phyloP scores from a whole-genome alignment of 2,113 vertebrate species.

The Hippocampus comes region DNA sequence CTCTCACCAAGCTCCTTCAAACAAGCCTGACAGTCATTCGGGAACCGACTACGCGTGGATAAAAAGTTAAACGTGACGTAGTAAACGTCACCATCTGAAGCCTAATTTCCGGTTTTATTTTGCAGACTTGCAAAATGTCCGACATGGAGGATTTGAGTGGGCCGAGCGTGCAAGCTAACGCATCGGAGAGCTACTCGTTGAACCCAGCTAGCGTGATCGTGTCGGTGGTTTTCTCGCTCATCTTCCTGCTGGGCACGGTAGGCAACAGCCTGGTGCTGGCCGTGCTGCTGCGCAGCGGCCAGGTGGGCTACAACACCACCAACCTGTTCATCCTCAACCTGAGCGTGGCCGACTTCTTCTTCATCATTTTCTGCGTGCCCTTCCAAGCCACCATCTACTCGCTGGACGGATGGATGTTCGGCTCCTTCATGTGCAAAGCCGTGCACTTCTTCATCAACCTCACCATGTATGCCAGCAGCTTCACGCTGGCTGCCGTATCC shows the following conservation, averaged over 20 bases:
- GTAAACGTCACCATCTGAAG: too few relatives aligned
- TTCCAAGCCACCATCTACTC: conserved; percentile 90
- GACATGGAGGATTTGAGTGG: conserved; percentile 76
- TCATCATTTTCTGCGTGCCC: conserved; percentile 87
- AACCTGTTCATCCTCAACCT: conserved; percentile 88
- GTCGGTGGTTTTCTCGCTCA: conserved; percentile 84
- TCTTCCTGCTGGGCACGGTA: conserved; percentile 82
- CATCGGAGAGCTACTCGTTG: conserved; percentile 75
- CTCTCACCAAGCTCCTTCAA: background rate
- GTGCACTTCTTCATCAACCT: conserved; percentile 90
- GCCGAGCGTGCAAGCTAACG: conserved; percentile 67
- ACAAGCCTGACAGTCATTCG: background rate
- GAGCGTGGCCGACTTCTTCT: conserved; percentile 86
- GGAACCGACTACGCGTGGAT: too few relatives aligned
- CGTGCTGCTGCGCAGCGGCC: conserved; percentile 79
- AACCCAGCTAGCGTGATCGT: conserved; percentile 81
- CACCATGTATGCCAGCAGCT: conserved; percentile 89
- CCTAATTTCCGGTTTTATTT: background rate
- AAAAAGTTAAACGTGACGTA: too few relatives aligned
- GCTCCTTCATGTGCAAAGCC: conserved; percentile 85
- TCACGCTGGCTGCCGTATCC: conserved; percentile 82
- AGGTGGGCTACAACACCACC: conserved; percentile 82
- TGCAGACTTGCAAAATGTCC: conserved; percentile 64
- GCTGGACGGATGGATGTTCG: conserved; percentile 84
- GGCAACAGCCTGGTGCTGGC: conserved; percentile 85